Percentiles rank a stretch among this genome's conserved stretches.
These are phyloP conservation scores for Nowickia ferox DNA, from an alignment of 2,888 invertebrate genomes.

Conservation along the genomic window DNA sequence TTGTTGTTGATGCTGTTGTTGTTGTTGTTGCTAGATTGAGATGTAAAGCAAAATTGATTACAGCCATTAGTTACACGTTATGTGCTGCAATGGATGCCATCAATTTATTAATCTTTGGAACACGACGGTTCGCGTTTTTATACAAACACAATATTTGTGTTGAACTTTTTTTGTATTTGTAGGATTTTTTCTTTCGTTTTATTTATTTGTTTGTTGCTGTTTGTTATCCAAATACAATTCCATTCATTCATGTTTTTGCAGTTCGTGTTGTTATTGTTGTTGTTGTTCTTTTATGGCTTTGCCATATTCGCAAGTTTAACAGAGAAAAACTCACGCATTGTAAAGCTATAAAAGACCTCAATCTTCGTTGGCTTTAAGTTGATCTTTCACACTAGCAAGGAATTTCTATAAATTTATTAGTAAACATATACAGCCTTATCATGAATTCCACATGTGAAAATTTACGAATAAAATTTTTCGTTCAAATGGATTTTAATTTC, in stretches of 20 bases:
- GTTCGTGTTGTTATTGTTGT: slow-evolving; percentile 56
- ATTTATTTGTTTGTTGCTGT: slow-evolving; percentile 65
- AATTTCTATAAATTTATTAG: neutral
- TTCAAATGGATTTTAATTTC: too few relatives aligned
- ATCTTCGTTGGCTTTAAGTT: slow-evolving; percentile 14
- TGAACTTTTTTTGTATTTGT: slow-evolving; percentile 42
- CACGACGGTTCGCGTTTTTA: slow-evolving; percentile 81
- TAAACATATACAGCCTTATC: too few relatives aligned
- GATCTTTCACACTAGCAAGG: slow-evolving; percentile 25
- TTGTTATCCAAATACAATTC: slow-evolving; percentile 63
- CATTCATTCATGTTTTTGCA: slow-evolving; percentile 72
- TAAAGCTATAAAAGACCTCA: slow-evolving; percentile 28
- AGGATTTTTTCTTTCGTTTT: slow-evolving; percentile 49
- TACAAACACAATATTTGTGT: slow-evolving; percentile 63
- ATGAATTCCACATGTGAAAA: too few relatives aligned
- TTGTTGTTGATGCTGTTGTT: slow-evolving; percentile 32
- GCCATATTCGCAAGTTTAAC: slow-evolving; percentile 61
- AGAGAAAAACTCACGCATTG: slow-evolving; percentile 61
- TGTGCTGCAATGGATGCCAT: slow-evolving; percentile 84
- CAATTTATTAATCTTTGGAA: slow-evolving; percentile 84
- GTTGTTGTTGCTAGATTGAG: slow-evolving; percentile 82
- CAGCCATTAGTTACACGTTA: slow-evolving; percentile 84
- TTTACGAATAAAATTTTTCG: too few relatives aligned
- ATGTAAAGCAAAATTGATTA: slow-evolving; percentile 84
- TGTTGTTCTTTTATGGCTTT: slow-evolving; percentile 17